A percentile compares a stretch with the other conserved stretches of the same genome.
Evolutionary conservation across 2,888 invertebrate genomes (phyloP).

Genomic region (Chrysopilus asiliformis): DNA sequence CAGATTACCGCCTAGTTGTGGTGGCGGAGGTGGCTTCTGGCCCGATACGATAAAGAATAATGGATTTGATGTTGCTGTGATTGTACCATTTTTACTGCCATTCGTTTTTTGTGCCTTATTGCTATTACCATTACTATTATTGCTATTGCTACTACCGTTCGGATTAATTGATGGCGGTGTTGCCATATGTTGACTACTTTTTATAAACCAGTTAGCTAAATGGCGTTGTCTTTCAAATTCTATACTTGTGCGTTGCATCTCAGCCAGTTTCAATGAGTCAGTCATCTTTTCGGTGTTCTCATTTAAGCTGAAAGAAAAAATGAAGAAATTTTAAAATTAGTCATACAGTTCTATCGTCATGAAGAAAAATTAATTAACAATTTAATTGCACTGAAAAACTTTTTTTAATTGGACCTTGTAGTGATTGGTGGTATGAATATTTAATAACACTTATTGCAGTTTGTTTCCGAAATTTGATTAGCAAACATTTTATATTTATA

Average conservation of each 20-base stretch:
- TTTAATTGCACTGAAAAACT: too few species aligned
- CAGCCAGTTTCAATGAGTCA: conserved; percentile 30
- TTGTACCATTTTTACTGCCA: conserved; percentile 20
- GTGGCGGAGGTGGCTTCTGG: conserved; percentile 17
- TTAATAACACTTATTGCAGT: too few species aligned
- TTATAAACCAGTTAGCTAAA: conserved; percentile 37
- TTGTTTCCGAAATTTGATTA: too few species aligned
- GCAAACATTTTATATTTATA: too few species aligned
- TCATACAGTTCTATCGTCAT: too few species aligned
- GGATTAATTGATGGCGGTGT: conserved; percentile 20
- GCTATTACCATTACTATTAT: conserved; percentile 8
- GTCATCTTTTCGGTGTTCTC: conserved; percentile 21
- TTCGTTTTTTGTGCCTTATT: conserved; percentile 17
- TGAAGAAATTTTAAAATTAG: not conserved
- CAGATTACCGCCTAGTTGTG: conserved; percentile 16
- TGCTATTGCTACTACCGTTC: conserved; percentile 12
- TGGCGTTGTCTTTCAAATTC: conserved; percentile 37
- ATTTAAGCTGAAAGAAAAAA: conserved; percentile 12
- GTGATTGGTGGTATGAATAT: too few species aligned
- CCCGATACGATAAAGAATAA: conserved; percentile 24
- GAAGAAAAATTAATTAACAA: too few species aligned
- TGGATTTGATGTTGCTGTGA: conserved; percentile 20
- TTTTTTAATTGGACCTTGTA: too few species aligned
- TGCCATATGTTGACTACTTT: conserved; percentile 36
- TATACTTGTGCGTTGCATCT: conserved; percentile 37